phyloP scores from a whole-genome alignment of 64 coral and sea anemone species.

The Montipora efflorescens region DNA sequence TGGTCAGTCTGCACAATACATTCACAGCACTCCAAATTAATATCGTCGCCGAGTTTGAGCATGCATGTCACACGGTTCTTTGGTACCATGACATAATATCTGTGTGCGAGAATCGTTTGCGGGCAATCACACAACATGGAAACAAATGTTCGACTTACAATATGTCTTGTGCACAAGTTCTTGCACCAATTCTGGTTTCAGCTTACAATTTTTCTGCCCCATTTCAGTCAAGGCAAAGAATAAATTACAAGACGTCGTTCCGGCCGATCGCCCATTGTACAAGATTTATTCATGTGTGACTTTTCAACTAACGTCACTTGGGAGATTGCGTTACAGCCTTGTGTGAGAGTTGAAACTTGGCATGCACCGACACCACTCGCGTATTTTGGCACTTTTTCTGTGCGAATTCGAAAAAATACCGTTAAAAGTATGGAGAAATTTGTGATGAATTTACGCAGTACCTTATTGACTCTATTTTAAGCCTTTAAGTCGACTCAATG shows the following conservation, averaged over 20 bases:
- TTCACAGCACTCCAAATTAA: not conserved
- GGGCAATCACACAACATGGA: not conserved
- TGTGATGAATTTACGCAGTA: not conserved
- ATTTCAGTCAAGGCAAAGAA: conserved; percentile 50
- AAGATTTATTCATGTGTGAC: conserved; percentile 13
- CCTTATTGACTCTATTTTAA: not conserved
- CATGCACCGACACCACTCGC: not conserved
- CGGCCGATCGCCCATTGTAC: not conserved
- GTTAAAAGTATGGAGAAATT: not conserved
- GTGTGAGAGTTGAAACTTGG: no score
- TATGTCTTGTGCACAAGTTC: conserved; percentile 96
- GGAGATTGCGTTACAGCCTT: conserved; percentile 25
- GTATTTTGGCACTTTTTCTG: not conserved
- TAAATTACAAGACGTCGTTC: conserved; percentile 1
- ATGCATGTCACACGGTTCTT: not conserved
- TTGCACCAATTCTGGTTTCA: conserved; percentile 82
- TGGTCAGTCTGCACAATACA: not conserved
- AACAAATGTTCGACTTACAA: conserved; percentile 62
- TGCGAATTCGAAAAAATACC: not conserved
- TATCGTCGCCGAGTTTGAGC: not conserved
- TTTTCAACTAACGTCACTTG: not conserved
- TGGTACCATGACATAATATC: not conserved
- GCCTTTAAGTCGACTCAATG: not conserved
- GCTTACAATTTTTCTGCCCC: conserved; percentile 95
- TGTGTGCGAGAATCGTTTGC: not conserved